Evolutionary conservation across 2,888 invertebrate genomes (phyloP), one percentile per base, ranked within the genome.

Genomic region (Colostygia pectinataria): DNA sequence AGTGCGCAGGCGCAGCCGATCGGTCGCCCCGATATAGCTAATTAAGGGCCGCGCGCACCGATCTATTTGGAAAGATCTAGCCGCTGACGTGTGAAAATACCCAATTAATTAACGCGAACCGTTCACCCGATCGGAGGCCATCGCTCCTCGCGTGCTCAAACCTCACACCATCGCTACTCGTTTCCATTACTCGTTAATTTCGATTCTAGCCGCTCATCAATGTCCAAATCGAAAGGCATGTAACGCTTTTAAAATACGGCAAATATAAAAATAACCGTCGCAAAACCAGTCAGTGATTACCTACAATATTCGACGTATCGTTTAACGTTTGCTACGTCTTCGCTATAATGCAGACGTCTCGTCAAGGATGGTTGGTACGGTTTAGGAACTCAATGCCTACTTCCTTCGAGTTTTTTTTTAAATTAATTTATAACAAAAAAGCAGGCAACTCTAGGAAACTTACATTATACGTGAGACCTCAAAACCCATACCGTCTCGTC

Each of bases 81-180:
- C 80, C 77, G 78, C 71, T 89, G 90, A 90, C 90, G 90, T 90
- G 90, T 90, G 90, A 90, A 90, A 90, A 90, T 87, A 88, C 79
- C 90, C 90, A 90, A 90, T 90, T 90, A 90, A 90, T 90, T 90
- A 90, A 83, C 84, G 84, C 81, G 81, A 76, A 82, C 83, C 83
- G 74, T 69, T 74, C 68, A 61, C 73, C 65, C 68, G 70, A 79
- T 77, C 75, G 66, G 68, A 66, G 72, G 80, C 66, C 81, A 79
- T 78, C 80, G 80, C 74, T 69, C 76, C 78, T 84, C 80, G 87
- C 86, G 84, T 84, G 87, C 77, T 73, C 53, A 63, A 69, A 68
- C 72, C 69, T 71, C 67, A 66, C 68, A 61, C 71, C 67, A 63
- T 68, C 68, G 68, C 77, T 71, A 71, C 71, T 60, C 62, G 63